These are phyloP conservation scores for Misgurnus anguillicaudatus DNA, from an alignment of 2,113 vertebrate species.

Conservation along the genomic window DNA sequence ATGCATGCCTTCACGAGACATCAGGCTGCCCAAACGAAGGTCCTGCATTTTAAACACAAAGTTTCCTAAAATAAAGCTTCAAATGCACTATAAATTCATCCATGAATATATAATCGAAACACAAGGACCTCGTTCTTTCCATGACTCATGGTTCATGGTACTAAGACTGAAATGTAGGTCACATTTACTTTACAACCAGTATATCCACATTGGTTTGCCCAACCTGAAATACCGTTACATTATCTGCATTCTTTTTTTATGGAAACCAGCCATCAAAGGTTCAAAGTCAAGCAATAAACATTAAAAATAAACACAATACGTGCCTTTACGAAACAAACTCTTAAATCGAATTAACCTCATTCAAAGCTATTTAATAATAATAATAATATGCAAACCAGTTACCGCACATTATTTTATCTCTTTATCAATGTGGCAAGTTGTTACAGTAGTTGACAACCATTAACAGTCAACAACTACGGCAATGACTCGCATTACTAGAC, in stretches of 20 bases:
- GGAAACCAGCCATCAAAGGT: background rate
- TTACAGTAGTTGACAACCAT: too few relatives aligned
- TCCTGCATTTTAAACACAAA: background rate
- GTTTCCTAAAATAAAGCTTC: background rate
- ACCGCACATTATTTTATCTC: too few relatives aligned
- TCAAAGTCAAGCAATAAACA: background rate
- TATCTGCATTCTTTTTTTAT: constrained; percentile 11
- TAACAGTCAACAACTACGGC: too few relatives aligned
- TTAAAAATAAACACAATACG: background rate
- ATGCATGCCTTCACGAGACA: background rate
- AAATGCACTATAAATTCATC: background rate
- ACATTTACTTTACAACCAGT: constrained; percentile 40
- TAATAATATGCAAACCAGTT: too few relatives aligned
- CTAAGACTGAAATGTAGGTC: constrained; percentile 23
- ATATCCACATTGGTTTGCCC: background rate
- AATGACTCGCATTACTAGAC: too few relatives aligned
- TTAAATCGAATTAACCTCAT: too few relatives aligned
- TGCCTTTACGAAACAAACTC: too few relatives aligned
- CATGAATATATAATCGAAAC: background rate
- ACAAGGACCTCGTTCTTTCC: background rate
- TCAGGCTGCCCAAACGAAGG: background rate
- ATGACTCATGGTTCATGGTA: constrained; percentile 11
- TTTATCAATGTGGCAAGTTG: too few relatives aligned
- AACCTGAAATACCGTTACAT: constrained; percentile 23
- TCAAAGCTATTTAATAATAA: too few relatives aligned